Evolutionary conservation across 2,797 vertebrate genomes (phyloP), one percentile per base, ranked within the genome.

Genomic region (Enteromius thamalakanensis): DNA sequence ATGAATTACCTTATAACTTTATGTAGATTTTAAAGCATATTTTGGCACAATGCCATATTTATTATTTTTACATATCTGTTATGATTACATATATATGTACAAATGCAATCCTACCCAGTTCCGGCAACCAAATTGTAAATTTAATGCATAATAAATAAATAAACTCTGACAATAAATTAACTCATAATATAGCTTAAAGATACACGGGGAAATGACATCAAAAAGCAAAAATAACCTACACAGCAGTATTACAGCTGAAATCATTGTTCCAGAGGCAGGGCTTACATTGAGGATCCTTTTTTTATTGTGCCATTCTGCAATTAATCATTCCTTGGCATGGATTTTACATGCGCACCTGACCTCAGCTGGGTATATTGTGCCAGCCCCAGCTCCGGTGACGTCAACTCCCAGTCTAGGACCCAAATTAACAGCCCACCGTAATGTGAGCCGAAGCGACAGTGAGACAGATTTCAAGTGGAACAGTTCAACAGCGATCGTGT

Each of bases 321-420:
- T 87, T 81, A 90, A 86, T 88, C 78, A 88, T 86, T 87, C 81
- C 47, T 86, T 78, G 81, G 78, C 65, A 84, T 72, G 40, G 76
- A 47, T 85, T 87, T 88, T 78, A 82, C 60, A 53, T 37, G 65
- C 51, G 60, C 74, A 76, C 83, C 82, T 86, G 84, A 86, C 86
- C 80, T 79, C 72, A 79, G 58, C 75, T 80, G 71, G 53, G 53
- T 45, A 51, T 76, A 21, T 60, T 75, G 62, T 85, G 83, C 67
- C 80, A 85, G 74, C 81, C 37, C 47, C 75, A 67, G 74, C 83
- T 37, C 37, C 58, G 9, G 76, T 87, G 83, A 87, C 85, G 79
- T 88, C 85, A 87, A 75, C 79, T 79, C 76, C 68, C 65, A 72
- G 83, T 76, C 76, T 71, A 75, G 80, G 47, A 80, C 68, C 26